Evolutionary conservation across 2,113 vertebrate species (phyloP).

Genomic region (human): DNA sequence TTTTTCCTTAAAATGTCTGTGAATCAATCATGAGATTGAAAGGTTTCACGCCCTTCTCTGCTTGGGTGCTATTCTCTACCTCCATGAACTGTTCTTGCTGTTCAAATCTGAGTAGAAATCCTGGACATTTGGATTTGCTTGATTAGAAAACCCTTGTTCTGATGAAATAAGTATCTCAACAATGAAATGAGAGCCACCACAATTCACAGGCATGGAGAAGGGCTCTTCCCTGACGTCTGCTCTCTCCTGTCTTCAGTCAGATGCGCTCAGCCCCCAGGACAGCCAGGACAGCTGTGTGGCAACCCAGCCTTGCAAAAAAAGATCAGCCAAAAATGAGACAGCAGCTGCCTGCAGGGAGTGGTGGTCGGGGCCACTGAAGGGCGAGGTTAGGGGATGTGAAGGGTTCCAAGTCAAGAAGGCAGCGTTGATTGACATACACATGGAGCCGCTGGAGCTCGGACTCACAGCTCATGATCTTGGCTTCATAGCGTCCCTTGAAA

Average conservation of each 20-base stretch:
- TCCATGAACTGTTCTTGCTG: fast-evolving
- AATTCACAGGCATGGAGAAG: fast-evolving
- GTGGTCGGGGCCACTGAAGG: background rate
- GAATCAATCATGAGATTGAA: fast-evolving
- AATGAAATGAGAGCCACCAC: fast-evolving
- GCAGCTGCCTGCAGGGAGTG: constrained; percentile 23
- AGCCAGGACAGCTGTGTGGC: background rate
- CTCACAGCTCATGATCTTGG: constrained; percentile 54
- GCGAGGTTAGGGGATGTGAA: constrained; percentile 7
- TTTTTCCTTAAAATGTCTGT: background rate
- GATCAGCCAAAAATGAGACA: background rate
- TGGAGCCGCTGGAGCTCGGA: constrained; percentile 9
- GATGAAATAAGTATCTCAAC: fast-evolving
- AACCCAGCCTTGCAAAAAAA: background rate
- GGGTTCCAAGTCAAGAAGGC: background rate
- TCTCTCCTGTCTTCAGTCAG: too few species aligned
- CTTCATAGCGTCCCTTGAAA: constrained; percentile 72
- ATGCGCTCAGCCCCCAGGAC: fast-evolving
- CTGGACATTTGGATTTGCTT: fast-evolving
- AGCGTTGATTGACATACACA: constrained; percentile 73
- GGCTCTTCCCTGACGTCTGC: fast-evolving
- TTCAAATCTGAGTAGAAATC: fast-evolving
- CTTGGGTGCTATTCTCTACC: fast-evolving
- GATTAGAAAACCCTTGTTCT: fast-evolving
- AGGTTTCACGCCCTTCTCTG: fast-evolving